These are phyloP conservation scores for Scolopax mira DNA, from an alignment of 2,113 vertebrate species.

Conservation along the genomic window DNA sequence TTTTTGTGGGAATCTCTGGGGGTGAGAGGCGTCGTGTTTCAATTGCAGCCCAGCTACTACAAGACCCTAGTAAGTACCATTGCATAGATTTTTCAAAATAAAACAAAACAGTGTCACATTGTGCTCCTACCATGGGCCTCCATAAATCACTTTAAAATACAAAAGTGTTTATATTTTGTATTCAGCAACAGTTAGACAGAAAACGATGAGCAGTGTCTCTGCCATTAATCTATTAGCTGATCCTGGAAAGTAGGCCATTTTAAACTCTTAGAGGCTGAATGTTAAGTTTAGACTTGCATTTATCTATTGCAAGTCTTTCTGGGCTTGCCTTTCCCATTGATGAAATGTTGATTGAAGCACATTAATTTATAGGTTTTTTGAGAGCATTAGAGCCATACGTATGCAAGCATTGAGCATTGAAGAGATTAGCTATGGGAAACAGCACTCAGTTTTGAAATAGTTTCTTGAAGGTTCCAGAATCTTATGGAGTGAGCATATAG, in stretches of 20 bases:
- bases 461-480: background rate
- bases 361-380: background rate
- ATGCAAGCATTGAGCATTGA: background rate
- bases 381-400: background rate
- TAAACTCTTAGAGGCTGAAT: background rate
- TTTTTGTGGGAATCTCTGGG: constrained; percentile 85
- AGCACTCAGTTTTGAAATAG: background rate
- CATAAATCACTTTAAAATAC: background rate
- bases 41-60: constrained; percentile 90
- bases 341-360: background rate
- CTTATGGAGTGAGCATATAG: fast-evolving
- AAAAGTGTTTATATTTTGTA: background rate
- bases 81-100: background rate
- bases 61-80: constrained; percentile 90
- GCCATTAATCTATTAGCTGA: background rate
- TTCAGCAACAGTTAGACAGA: background rate
- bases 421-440: background rate
- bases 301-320: background rate
- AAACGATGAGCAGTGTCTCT: background rate
- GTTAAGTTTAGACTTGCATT: background rate
- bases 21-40: constrained; percentile 92
- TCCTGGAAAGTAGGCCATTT: background rate
- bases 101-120: background rate
- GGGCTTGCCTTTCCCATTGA: background rate
- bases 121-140: background rate